phyloP scores from a whole-genome alignment of 2,888 invertebrate species.

The Sturmia bella region DNA sequence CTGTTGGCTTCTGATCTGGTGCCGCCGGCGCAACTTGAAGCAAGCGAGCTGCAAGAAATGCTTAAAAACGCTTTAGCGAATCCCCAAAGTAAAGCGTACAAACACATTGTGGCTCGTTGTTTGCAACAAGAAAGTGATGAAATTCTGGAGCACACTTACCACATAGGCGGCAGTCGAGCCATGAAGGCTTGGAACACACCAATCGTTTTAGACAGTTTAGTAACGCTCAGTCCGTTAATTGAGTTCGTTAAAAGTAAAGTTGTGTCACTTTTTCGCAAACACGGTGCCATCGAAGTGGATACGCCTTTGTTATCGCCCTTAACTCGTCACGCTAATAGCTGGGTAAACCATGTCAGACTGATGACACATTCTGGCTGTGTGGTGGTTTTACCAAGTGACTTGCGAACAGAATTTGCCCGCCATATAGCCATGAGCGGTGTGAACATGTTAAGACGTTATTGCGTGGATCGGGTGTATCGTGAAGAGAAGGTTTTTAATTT shows the following conservation, averaged over 20 bases:
- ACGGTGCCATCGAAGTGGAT: conserved; percentile 90
- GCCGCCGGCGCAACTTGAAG: conserved; percentile 93
- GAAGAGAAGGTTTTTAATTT: conserved; percentile 90
- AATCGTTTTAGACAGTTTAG: conserved; percentile 79
- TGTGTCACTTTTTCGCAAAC: conserved; percentile 86
- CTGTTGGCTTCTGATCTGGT: conserved; percentile 91
- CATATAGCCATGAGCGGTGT: conserved; percentile 91
- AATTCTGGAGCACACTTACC: conserved; percentile 89
- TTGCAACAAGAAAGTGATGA: conserved; percentile 81
- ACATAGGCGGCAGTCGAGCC: conserved; percentile 83
- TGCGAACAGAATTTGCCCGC: conserved; percentile 90
- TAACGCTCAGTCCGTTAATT: conserved; percentile 80
- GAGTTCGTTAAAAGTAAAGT: conserved; percentile 82
- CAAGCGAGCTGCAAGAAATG: conserved; percentile 91
- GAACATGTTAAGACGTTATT: conserved; percentile 90
- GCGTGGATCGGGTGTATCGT: conserved; percentile 92
- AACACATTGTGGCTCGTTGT: conserved; percentile 84
- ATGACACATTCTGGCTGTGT: conserved; percentile 95
- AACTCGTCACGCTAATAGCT: conserved; percentile 82
- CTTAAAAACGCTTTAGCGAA: conserved; percentile 91
- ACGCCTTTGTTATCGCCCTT: conserved; percentile 92
- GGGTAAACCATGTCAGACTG: conserved; percentile 85
- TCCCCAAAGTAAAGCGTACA: conserved; percentile 90
- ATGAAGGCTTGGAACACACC: conserved; percentile 79
- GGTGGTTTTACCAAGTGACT: conserved; percentile 92